Percentiles rank a stretch among this genome's conserved stretches.
phyloP scores from a whole-genome alignment of 2,888 invertebrate genomes.

The Enchytraeus crypticus region DNA sequence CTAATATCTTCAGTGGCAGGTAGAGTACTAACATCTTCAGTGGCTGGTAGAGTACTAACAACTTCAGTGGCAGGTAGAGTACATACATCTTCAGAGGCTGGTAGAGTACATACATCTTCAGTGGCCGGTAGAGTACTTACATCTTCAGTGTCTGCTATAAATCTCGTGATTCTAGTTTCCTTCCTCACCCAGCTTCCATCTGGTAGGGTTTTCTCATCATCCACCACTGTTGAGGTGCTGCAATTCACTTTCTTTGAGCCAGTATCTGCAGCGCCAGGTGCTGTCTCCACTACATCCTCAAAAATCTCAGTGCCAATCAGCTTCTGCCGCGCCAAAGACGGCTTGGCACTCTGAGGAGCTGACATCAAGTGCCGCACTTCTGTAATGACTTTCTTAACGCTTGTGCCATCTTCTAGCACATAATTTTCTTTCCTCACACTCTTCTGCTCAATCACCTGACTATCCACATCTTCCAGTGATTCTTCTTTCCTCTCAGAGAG shows the following conservation, averaged over 20 bases:
- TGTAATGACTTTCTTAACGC: background rate
- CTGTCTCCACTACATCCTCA: background rate
- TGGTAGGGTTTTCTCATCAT: background rate
- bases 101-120: no score
- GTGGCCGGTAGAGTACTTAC: no score
- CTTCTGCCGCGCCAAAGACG: background rate
- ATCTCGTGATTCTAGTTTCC: no score
- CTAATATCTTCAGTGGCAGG: no score
- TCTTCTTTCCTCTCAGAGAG: no score
- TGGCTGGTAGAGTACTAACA: no score
- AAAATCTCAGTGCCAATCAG: background rate
- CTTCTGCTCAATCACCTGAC: background rate
- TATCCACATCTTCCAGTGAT: no score
- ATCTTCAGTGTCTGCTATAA: no score
- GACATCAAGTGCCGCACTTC: background rate
- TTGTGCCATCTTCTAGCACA: background rate
- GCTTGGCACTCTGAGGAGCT: background rate
- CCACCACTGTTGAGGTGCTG: background rate
- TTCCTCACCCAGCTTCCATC: constrained; percentile 1
- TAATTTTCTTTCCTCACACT: background rate
- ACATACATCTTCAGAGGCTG: no score
- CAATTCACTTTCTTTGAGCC: background rate
- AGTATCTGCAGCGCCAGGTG: background rate
- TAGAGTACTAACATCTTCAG: no score
- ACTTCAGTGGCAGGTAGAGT: no score